Evolutionary conservation across 2,797 vertebrate species (phyloP), one percentile per base, ranked within the genome.

Genomic region (Spinibarbus caldwelli): DNA sequence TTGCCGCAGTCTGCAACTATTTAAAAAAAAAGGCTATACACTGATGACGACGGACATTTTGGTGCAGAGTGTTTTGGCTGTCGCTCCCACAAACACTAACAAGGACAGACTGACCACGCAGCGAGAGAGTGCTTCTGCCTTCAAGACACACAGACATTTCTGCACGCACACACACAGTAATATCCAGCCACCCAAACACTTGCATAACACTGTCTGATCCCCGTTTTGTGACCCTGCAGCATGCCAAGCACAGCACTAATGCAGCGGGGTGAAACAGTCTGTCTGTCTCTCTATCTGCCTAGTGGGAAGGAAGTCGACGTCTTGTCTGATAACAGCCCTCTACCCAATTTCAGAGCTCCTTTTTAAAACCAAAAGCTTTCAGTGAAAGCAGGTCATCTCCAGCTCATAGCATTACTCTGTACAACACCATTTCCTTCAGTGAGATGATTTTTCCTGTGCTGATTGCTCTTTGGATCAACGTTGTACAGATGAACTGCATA

Each of bases 171-270:
- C 66, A 77, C 64, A 82, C 6, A 52, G 72, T 67, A 57, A 73
- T 72, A 41, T 78, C 78, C 49, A 75, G 71, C 73, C 82, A 86
- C 85, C 80, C 85, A 82, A 64, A 85, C 45, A 72, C 66, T 71
- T 73, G 79, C 85, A 85, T 84, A 88, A 86, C 79, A 43, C 76
- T 72, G 73, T 86, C 82, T 78, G 45, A 78, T 78, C 36, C 72
- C 36, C 11, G 36, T 78, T 84, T 47, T 38, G 36, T 78, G 82
- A 78, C 62, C 73, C 73, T 77, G 26, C 62, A 43, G 73, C 73
- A 64, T 47, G 68, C 68, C 80, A 83, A 67, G 77, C 82, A 14
- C 70, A 76, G 81, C 70, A 49, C 71, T 66, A 73, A 84, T 78
- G 62, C 17, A 52, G 47, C 7, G 11, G 72, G 82, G 59, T 77